Evolutionary conservation across 2,888 invertebrate genomes (phyloP).

Genomic region (Beris chalybata): DNA sequence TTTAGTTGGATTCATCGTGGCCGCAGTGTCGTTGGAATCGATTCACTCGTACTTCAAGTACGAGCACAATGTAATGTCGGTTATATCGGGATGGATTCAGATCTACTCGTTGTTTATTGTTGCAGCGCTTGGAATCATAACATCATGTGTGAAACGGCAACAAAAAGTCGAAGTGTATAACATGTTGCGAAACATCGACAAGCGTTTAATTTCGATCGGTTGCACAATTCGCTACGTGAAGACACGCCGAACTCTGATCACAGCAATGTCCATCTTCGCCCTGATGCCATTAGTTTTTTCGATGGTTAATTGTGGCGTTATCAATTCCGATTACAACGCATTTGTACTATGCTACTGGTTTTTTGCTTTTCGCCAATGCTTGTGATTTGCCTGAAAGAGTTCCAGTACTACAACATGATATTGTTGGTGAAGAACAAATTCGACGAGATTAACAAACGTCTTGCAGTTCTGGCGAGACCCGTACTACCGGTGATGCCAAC

Average conservation of each 20-base stretch:
- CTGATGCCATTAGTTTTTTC: constrained; percentile 22
- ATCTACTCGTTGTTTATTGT: constrained; percentile 12
- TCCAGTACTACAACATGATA: constrained; percentile 23
- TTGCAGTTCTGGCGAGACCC: background rate
- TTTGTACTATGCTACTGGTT: constrained; percentile 21
- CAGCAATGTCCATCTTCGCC: constrained; percentile 7
- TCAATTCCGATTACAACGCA: constrained; percentile 14
- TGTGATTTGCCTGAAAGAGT: constrained; percentile 17
- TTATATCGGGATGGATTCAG: constrained; percentile 16
- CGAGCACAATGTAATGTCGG: constrained; percentile 11
- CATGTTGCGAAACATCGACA: constrained; percentile 9
- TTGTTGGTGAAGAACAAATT: constrained; percentile 19
- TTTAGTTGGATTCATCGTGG: constrained; percentile 10
- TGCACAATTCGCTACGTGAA: background rate
- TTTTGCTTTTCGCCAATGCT: constrained; percentile 30
- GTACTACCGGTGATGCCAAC: background rate
- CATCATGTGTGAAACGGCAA: background rate
- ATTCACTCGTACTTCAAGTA: constrained; percentile 24
- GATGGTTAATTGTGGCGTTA: constrained; percentile 28
- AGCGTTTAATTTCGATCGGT: constrained; percentile 10
- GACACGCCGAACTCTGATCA: background rate
- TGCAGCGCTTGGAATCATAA: constrained; percentile 15
- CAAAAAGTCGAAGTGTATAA: constrained; percentile 9
- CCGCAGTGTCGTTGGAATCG: background rate
- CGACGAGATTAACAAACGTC: constrained; percentile 7